These are phyloP conservation scores for Chaetodon trifasciatus DNA, from an alignment of 2,797 vertebrate genomes.

Conservation along the genomic window DNA sequence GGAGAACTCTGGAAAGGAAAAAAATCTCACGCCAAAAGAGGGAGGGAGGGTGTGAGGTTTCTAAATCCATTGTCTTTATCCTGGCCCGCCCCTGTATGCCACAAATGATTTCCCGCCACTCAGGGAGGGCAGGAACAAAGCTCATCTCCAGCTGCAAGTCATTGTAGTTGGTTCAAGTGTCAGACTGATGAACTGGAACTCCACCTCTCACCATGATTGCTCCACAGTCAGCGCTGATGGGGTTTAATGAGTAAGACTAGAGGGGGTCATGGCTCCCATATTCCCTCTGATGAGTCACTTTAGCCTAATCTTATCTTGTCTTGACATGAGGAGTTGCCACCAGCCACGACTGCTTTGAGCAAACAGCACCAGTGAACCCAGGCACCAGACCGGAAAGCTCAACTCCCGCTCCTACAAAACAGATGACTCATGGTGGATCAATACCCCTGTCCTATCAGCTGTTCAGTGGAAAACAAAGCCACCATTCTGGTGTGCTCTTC, in stretches of 20 bases:
- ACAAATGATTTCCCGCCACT: constrained; percentile 54
- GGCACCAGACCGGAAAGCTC: constrained; percentile 24
- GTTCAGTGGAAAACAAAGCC: constrained; percentile 59
- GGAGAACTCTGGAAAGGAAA: constrained; percentile 2
- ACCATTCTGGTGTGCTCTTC: constrained; percentile 48
- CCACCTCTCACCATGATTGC: not conserved
- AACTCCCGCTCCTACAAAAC: constrained; percentile 9
- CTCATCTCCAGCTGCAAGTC: constrained; percentile 3
- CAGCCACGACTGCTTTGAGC: not conserved
- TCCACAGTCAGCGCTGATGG: not conserved
- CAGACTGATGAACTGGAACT: not conserved
- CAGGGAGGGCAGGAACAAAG: constrained; percentile 1
- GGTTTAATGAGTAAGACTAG: constrained; percentile 15
- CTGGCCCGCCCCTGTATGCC: not conserved
- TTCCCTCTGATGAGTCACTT: constrained; percentile 11
- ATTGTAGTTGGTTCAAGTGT: constrained; percentile 19
- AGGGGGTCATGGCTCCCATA: too few relatives aligned
- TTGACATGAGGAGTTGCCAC: not conserved
- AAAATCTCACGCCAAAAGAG: not conserved
- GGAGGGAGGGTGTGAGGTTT: constrained; percentile 9
- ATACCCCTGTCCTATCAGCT: constrained; percentile 57
- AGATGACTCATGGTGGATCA: constrained; percentile 34
- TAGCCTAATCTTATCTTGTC: not conserved
- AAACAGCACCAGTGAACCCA: not conserved
- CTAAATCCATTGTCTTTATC: constrained; percentile 40